Evolutionary conservation across 2,113 vertebrate genomes (phyloP), one percentile per base, ranked within the genome.

Genomic region (Andinoacara biseriatus): DNA sequence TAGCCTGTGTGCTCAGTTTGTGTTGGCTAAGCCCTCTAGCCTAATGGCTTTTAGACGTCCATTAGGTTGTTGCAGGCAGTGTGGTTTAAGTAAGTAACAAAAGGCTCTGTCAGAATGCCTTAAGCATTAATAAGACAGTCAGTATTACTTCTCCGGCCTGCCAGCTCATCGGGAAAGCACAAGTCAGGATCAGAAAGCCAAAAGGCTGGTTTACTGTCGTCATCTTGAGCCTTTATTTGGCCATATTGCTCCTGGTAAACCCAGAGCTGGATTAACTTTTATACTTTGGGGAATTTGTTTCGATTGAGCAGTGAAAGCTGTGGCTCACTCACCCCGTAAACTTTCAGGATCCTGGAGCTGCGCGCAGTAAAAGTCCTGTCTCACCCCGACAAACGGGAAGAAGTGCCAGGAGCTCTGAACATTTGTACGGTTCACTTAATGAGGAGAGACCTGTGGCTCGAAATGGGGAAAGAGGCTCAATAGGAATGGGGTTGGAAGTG

Each of bases 11-110:
- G 78, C 84, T 58, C 43, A 77, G 90, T 84, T 91, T 89, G 85
- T 90, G 86, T 90, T 81, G 86, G 88, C 86, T 89, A 63, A 90
- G 89, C 82, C 86, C 85, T 81, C 79, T 54, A 80, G 80, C 85
- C 86, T 94, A 94, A 95, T 94, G 91, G 94, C 90, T 94, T 92
- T 94, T 92, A 92, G 92, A 90, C 88, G 60, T 94, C 94, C 93
- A 94, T 95, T 94, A 94, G 90, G 81, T 90, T 1, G 84, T 58
- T 81, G 87, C 74, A 89, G 81, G 79, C 81, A 72, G 87, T 56
- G 38, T 89, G 92, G 93, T 94, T 95, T 94, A 94, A 95, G 94
- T 93, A 91, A 92, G 93, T 92, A 94, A 94, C 92, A 94, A 92
- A 91, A 94, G 84, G 78, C 91, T 87, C 81, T 87, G 90, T 92